Evolutionary conservation across 1,140 invertebrate genomes (phyloP), one percentile per base, ranked within the genome.

Genomic region (Ips typographus): DNA sequence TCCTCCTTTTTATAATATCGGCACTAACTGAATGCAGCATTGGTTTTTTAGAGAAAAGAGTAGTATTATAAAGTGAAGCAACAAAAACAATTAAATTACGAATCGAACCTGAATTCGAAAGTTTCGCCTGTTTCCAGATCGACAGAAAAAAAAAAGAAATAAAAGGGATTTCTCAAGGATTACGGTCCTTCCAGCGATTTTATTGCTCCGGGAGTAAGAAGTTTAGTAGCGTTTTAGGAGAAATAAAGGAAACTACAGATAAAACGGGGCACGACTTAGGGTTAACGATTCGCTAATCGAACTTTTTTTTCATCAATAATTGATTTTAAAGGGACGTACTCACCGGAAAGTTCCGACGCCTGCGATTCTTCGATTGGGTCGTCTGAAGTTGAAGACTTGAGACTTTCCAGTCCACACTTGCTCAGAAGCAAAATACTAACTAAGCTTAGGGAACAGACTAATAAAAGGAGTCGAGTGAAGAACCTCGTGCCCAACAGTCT

Each of bases 391-490:
- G 58, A 64, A 56, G 59, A 67, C 41, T 77, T 76, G 49, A 78
- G 68, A 36, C 72, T 75, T 43, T 73, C 78, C 59, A 86, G 81
- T 39, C 84, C 84, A 73, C 85, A 86, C 44, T 84, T 81, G 63
- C 83, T 83, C 42, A 86, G 79, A 63, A 85, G 83, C 39, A 86
- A 79, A n/a, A 86, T 78, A 47, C 84, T 85, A 49, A 85, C 76
- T 60, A 86, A 75, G 55, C 83, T 84, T 49, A 85, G 76, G 40
- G 84, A 84, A 68, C 83, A 85, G 40, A 85, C 82, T 58, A 86
- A 81, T 60, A 85, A 80, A 51, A 85, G 80, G 65, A 85, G 81
- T 74, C 84, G 83, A 68, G 84, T 84, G 68, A 86, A 79, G 67
- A 86, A 79, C 72, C 84, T 80, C 79, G 84, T 84, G 74, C 84